phyloP scores from a whole-genome alignment of 2,113 vertebrate species.

The Pyxicephalus adspersus region DNA sequence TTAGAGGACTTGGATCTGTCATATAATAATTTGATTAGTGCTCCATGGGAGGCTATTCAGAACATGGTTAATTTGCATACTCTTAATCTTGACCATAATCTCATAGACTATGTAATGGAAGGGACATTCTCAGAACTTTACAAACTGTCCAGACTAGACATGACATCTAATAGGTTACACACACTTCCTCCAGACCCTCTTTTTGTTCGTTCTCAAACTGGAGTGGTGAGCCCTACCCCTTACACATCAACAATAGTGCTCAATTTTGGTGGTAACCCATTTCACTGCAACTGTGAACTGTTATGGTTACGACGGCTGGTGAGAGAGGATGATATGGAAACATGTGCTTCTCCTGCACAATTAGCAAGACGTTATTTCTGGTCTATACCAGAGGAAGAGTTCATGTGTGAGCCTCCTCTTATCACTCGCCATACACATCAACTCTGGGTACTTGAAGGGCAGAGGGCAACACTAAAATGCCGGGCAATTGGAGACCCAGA shows the following conservation, averaged over 20 bases:
- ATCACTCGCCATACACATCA: slow-evolving; percentile 90
- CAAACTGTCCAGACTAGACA: slow-evolving; percentile 87
- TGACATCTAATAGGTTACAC: slow-evolving; percentile 89
- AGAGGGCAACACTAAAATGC: slow-evolving; percentile 83
- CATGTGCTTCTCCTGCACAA: slow-evolving; percentile 82
- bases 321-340: slow-evolving; percentile 87
- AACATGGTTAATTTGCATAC: slow-evolving; percentile 88
- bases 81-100: slow-evolving; percentile 90
- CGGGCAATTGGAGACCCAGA: slow-evolving; percentile 85
- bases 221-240: slow-evolving; percentile 81
- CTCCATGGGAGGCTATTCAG: slow-evolving; percentile 88
- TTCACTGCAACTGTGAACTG: slow-evolving; percentile 92
- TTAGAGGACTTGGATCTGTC: slow-evolving; percentile 90
- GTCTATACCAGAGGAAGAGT: slow-evolving; percentile 90
- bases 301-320: slow-evolving; percentile 85
- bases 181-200: slow-evolving; percentile 87
- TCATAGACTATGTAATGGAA: slow-evolving; percentile 84
- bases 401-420: slow-evolving; percentile 87
- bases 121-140: slow-evolving; percentile 86
- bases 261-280: slow-evolving; percentile 88
- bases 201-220: slow-evolving; percentile 82
- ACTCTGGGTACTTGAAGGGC: slow-evolving; percentile 89
- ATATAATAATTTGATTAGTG: slow-evolving; percentile 87
- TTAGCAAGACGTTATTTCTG: slow-evolving; percentile 89
- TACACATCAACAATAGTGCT: slow-evolving; percentile 80